A percentile compares a stretch with the other conserved stretches of the same genome.
Evolutionary conservation across 2,797 vertebrate species (phyloP).

Genomic region (Ataeniobius toweri): DNA sequence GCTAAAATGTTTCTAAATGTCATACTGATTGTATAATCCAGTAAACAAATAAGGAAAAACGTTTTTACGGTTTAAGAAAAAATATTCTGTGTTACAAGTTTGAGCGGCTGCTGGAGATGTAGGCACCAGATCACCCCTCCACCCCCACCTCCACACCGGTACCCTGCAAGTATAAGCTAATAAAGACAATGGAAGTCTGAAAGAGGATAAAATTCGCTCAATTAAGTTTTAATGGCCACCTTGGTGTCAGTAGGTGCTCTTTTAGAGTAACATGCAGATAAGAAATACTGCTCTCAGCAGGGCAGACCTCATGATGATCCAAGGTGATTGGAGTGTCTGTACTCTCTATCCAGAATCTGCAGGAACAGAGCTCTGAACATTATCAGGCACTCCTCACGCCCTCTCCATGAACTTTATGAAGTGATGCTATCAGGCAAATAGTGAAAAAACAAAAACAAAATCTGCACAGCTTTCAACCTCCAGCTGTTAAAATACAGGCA

Average conservation of each 20-base stretch:
- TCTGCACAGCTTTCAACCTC: not conserved
- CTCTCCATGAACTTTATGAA: not conserved
- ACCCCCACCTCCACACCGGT: no score
- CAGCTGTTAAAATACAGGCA: not conserved
- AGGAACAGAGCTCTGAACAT: not conserved
- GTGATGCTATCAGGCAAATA: not conserved
- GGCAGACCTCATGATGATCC: no score
- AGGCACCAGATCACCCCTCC: no score
- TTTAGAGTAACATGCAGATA: not conserved
- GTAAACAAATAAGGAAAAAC: not conserved
- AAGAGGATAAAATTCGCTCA: not conserved
- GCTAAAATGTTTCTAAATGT: not conserved
- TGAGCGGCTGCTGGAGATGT: not conserved
- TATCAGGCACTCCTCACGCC: not conserved
- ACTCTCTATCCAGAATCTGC: not conserved
- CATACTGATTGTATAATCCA: not conserved
- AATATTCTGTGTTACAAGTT: not conserved
- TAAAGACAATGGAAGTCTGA: not conserved
- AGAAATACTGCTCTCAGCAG: not conserved
- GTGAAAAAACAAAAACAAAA: not conserved
- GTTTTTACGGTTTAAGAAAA: not conserved
- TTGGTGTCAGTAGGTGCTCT: not conserved
- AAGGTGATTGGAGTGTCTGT: not conserved
- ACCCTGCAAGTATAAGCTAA: not conserved
- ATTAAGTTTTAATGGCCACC: not conserved